Evolutionary conservation across 2,888 invertebrate genomes (phyloP).

Genomic region (Callinectes sapidus): DNA sequence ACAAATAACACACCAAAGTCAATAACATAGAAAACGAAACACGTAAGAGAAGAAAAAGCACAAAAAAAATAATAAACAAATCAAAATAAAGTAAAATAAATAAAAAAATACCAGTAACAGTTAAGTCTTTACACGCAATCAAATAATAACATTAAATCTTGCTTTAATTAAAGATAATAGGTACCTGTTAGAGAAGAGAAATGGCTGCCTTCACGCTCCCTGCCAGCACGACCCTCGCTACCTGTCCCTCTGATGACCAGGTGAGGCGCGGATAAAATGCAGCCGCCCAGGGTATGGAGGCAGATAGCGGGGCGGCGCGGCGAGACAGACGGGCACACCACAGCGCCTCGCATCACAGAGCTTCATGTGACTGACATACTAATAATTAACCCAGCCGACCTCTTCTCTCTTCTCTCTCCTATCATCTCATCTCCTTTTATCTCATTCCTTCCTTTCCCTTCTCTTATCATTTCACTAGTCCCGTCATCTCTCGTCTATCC

Average conservation of each 20-base stretch:
- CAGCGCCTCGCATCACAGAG: neutral
- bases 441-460: neutral
- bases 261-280: neutral
- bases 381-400: neutral
- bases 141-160: neutral
- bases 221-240: slow-evolving; percentile 1
- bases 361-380: neutral
- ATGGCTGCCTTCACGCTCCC: neutral
- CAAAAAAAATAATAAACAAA: neutral
- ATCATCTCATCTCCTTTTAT: neutral
- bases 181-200: neutral
- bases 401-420: slow-evolving; percentile 2
- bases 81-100: neutral
- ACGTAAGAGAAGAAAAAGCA: neutral
- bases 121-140: neutral
- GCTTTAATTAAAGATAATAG: neutral
- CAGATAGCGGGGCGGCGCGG: neutral
- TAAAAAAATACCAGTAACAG: neutral
- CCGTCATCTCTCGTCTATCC: neutral
- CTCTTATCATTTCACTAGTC: neutral
- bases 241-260: neutral
- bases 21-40: neutral
- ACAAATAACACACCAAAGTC: too few relatives aligned
- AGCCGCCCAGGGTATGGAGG: neutral
- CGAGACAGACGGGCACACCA: neutral